Evolutionary conservation across 2,888 invertebrate species (phyloP).

Genomic region (Drosophila diplacantha): DNA sequence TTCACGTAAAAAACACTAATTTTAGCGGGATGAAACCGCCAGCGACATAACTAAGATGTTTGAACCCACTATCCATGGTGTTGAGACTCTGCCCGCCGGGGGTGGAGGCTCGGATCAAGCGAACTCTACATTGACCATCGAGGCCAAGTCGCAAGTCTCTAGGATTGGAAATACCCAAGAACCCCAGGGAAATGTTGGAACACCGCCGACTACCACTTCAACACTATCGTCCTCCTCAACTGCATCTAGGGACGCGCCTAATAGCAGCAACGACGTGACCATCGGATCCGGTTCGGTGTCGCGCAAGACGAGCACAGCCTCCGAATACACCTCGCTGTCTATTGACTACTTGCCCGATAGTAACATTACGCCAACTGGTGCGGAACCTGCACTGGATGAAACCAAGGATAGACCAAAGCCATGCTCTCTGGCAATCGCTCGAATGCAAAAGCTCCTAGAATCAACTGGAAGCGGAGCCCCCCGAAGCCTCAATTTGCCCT

Average conservation of each 20-base stretch:
- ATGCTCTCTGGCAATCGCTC: slow-evolving; percentile 51
- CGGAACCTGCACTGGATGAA: slow-evolving; percentile 45
- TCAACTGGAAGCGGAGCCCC: slow-evolving; percentile 57
- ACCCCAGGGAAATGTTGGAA: slow-evolving; percentile 43
- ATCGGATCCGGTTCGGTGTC: slow-evolving; percentile 76
- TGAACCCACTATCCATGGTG: slow-evolving; percentile 71
- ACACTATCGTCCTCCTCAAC: slow-evolving; percentile 72
- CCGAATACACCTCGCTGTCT: slow-evolving; percentile 77
- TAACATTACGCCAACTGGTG: slow-evolving; percentile 76
- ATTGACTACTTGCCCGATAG: slow-evolving; percentile 80
- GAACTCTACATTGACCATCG: slow-evolving; percentile 37
- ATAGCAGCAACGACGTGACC: slow-evolving; percentile 68
- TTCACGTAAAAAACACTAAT: slow-evolving; percentile 51
- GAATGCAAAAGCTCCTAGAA: slow-evolving; percentile 55
- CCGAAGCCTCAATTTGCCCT: slow-evolving; percentile 65
- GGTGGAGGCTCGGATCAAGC: slow-evolving; percentile 40
- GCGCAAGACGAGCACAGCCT: slow-evolving; percentile 81
- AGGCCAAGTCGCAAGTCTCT: slow-evolving; percentile 40
- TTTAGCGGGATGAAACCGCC: slow-evolving; percentile 78
- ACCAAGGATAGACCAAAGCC: slow-evolving; percentile 43
- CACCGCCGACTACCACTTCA: slow-evolving; percentile 63
- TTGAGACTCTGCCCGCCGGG: slow-evolving; percentile 56
- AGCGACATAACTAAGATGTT: slow-evolving; percentile 77
- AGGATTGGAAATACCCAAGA: slow-evolving; percentile 44
- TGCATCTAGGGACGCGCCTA: slow-evolving; percentile 62